Conservation (phyloP, 2,113 vertebrate species). For the Epinephelus cyanopodus region DNA sequence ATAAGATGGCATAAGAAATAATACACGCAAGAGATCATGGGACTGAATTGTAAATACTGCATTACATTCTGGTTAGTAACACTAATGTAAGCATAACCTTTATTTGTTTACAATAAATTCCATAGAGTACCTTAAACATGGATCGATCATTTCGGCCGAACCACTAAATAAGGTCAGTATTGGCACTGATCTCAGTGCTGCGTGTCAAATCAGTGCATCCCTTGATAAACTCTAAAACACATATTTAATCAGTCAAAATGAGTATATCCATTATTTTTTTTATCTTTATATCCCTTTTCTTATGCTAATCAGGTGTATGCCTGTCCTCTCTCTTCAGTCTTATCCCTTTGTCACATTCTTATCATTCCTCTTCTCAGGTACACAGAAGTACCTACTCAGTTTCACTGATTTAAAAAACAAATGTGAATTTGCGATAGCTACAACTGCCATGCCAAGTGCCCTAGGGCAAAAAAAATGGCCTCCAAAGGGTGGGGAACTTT, state of each 20-base stretch:
- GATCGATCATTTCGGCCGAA: neutral
- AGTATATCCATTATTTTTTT: neutral
- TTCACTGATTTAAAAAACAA: slow-evolving; percentile 28
- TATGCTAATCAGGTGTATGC: neutral
- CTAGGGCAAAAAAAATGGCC: too few relatives aligned
- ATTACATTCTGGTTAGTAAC: too few relatives aligned
- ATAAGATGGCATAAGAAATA: too few relatives aligned
- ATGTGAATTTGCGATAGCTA: too few relatives aligned
- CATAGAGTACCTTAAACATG: too few relatives aligned
- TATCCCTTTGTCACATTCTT: slow-evolving; percentile 49
- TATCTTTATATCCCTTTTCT: neutral
- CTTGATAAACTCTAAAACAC: neutral
- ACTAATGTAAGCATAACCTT: too few relatives aligned
- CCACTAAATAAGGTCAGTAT: neutral
- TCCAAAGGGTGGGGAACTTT: too few relatives aligned
- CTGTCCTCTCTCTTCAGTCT: neutral
- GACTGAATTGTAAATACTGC: too few relatives aligned
- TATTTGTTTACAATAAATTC: too few relatives aligned
- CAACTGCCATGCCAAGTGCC: too few relatives aligned
- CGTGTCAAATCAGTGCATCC: neutral
- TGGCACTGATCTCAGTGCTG: neutral
- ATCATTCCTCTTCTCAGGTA: slow-evolving; percentile 52
- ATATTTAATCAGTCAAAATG: neutral
- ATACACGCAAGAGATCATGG: too few relatives aligned
- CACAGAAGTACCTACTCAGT: slow-evolving; percentile 41